phyloP scores from a whole-genome alignment of 53 echinoderm and acorn worm genomes.

The Patiria pectinifera region DNA sequence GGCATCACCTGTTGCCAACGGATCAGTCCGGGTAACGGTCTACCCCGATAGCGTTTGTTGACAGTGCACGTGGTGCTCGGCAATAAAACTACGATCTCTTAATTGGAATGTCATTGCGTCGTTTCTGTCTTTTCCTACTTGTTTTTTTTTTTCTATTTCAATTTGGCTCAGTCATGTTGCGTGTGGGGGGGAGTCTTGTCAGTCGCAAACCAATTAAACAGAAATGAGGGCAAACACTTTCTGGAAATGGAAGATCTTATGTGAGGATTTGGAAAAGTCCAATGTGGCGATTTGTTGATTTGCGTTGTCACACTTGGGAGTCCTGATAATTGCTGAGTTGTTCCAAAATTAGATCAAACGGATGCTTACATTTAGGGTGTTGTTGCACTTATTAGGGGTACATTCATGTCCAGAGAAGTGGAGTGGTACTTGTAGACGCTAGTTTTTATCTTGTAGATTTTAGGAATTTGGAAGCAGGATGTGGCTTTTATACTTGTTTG shows the following conservation, averaged over 20 bases:
- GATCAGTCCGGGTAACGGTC: background rate
- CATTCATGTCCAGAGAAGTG: too few species aligned
- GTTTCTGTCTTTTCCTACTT: background rate
- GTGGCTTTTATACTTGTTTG: too few species aligned
- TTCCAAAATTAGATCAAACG: background rate
- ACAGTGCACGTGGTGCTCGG: background rate
- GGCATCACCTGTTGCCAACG: slow-evolving; percentile 13
- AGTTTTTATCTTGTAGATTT: too few species aligned
- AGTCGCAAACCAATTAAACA: background rate
- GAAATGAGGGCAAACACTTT: background rate
- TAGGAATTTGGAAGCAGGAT: too few species aligned
- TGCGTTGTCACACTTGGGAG: background rate
- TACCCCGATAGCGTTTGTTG: background rate
- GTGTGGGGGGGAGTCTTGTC: background rate
- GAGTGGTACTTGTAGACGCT: too few species aligned
- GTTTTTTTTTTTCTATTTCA: too few species aligned
- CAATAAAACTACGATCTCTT: background rate
- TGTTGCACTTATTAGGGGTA: background rate
- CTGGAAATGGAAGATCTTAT: slow-evolving; percentile 28
- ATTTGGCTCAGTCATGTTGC: slow-evolving; percentile 10
- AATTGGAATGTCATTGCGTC: background rate
- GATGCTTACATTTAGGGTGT: background rate
- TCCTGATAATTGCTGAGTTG: background rate
- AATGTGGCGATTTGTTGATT: slow-evolving; percentile 21
- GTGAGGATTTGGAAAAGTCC: background rate